Conservation (phyloP, 2,888 invertebrate genomes). For the Galerucella calmariensis region DNA sequence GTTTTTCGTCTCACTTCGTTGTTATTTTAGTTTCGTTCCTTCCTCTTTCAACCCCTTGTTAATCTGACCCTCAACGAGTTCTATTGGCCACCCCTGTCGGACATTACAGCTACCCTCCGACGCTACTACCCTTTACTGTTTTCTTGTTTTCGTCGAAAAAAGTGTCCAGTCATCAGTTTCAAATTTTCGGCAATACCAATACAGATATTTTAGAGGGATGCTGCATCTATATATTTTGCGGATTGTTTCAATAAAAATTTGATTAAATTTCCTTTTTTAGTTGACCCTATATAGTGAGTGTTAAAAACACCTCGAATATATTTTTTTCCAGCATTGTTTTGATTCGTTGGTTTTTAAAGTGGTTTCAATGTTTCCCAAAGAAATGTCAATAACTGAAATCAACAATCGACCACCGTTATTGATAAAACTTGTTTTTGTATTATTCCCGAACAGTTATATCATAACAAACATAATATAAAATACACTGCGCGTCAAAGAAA, state of each 20-base stretch:
- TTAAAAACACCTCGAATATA: neutral
- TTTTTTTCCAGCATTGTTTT: neutral
- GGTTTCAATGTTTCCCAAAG: neutral
- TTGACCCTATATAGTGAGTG: too few species aligned
- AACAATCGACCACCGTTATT: neutral
- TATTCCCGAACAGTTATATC: neutral
- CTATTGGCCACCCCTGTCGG: slow-evolving; percentile 57
- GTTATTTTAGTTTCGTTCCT: slow-evolving; percentile 45
- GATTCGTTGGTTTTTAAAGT: neutral
- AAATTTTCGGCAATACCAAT: slow-evolving; percentile 35
- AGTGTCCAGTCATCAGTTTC: slow-evolving; percentile 49
- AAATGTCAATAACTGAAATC: neutral
- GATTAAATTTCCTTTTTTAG: too few species aligned
- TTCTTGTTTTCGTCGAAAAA: slow-evolving; percentile 51
- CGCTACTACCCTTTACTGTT: slow-evolving; percentile 56
- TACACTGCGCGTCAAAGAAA: too few species aligned
- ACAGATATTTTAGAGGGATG: slow-evolving; percentile 15
- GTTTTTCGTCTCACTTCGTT: slow-evolving; percentile 39
- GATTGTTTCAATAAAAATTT: too few species aligned
- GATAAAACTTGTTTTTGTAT: slow-evolving; percentile 1
- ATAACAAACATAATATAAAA: neutral
- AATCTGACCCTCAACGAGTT: slow-evolving; percentile 54
- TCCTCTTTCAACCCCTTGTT: slow-evolving; percentile 53
- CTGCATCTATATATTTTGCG: slow-evolving; percentile 8
- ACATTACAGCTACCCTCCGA: slow-evolving; percentile 59